Evolutionary conservation across 2,888 invertebrate species (phyloP), one percentile per base, ranked within the genome.

Genomic region (Caenorhabditis becei): DNA sequence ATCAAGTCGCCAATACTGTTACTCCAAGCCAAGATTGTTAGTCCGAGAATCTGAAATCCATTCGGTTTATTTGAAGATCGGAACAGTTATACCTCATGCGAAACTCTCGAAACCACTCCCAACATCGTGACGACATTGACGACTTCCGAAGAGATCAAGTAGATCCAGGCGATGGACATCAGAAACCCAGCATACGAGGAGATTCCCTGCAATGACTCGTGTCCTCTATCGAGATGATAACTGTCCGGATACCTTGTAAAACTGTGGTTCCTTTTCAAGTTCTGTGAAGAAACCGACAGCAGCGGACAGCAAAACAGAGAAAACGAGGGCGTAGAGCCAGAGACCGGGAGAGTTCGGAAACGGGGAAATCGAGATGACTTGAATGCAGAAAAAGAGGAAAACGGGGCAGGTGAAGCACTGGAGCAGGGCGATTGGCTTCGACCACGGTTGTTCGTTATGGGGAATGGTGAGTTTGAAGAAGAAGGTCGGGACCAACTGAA

Each of bases 21-120:
- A 23, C 94, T 94, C 94, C 94, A 94, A 0, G 94, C 94, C 28
- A 94, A 91, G 18, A 94, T 91, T 0, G 94, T 94, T 77, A 94
- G 92, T 7, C 94, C 94, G 37, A 94, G 91, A 88, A 94, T 93
- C 77, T 32, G 32, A 82, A 74, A 14, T 20, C 1, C n/a, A 37
- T 11, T 32, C 1, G 23, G 3, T 47, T 41, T 14, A 41, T 41
- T 14, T 14, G 20, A 35, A 47, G 35, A 53, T 35, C 10, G 28
- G n/a, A 26, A 1, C 37, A n/a, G n/a, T n/a, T n/a, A n/a, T 11
- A 47, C 83, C 59, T 87, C 86, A 49, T 86, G 84, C 20, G 86
- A 84, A 1, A 86, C 59, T 32, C 78, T 58, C 67, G 93, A 92
- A n/a, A 93, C 92, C 58, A 93, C 92, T 44, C 94, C 94, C 75